These are phyloP conservation scores for Meloe dianella DNA, from an alignment of 2,888 invertebrate species.

Conservation along the genomic window DNA sequence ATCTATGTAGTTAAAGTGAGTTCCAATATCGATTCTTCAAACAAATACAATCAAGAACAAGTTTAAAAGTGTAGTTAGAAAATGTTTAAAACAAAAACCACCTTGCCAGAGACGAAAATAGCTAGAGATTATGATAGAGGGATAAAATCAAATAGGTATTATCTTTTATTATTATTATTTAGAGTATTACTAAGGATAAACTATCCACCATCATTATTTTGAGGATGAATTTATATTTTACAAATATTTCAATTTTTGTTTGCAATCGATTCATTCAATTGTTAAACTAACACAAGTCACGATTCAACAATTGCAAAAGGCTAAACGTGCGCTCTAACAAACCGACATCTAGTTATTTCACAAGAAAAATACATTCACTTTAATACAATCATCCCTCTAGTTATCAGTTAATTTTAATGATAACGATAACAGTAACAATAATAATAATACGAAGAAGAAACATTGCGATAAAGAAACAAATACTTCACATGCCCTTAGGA, in stretches of 20 bases:
- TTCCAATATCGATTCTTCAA: neutral
- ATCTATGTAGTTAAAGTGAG: too few species aligned
- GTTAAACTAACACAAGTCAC: constrained; percentile 9
- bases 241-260: neutral
- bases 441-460: neutral
- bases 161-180: constrained; percentile 3
- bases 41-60: neutral
- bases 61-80: neutral
- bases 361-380: neutral
- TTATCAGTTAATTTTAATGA: neutral
- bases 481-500: neutral
- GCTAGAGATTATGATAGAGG: neutral
- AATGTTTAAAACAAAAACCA: neutral
- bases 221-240: neutral
- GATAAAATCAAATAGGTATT: neutral
- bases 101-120: neutral
- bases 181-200: too few species aligned
- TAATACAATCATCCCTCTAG: neutral
- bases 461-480: neutral
- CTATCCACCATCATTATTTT: too few species aligned
- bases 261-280: neutral
- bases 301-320: neutral
- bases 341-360: neutral
- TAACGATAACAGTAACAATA: neutral
- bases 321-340: constrained; percentile 11